phyloP scores from a whole-genome alignment of 2,888 invertebrate species.

The Nemoura dubitans region DNA sequence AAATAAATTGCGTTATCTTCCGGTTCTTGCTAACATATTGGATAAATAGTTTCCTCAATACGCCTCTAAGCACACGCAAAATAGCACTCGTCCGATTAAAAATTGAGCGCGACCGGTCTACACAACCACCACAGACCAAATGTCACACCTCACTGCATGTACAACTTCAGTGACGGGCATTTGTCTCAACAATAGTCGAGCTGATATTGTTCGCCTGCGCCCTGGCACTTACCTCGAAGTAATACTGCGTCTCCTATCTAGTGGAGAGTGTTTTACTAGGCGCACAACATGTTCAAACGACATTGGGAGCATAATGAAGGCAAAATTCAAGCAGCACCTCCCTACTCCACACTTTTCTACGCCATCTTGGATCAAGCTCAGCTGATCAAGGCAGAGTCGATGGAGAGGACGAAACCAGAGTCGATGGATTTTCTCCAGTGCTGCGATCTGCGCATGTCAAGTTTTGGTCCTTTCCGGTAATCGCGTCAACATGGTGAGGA shows the following conservation, averaged over 20 bases:
- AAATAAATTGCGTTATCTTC: constrained; percentile 47
- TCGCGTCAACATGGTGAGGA: constrained; percentile 32
- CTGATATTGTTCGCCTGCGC: neutral
- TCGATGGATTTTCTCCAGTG: neutral
- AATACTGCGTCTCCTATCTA: constrained; percentile 12
- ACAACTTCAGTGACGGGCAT: neutral
- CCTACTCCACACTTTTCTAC: constrained; percentile 12
- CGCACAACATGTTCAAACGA: constrained; percentile 12
- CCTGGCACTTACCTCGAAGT: constrained; percentile 7
- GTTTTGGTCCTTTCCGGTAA: constrained; percentile 14
- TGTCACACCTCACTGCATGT: constrained; percentile 47
- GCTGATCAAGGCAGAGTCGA: constrained; percentile 19
- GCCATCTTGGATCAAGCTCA: constrained; percentile 1
- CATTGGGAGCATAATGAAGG: constrained; percentile 5
- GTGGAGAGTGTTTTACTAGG: constrained; percentile 12
- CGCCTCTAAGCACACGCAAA: constrained; percentile 49
- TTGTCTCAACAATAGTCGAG: constrained; percentile 12
- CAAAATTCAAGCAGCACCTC: constrained; percentile 16
- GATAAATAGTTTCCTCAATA: constrained; percentile 43
- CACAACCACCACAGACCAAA: constrained; percentile 49
- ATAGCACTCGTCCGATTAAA: constrained; percentile 39
- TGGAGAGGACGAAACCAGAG: neutral
- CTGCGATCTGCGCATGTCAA: neutral
- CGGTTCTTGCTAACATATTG: constrained; percentile 50
- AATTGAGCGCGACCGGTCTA: constrained; percentile 43